A percentile compares a stretch with the other conserved stretches of the same genome.
phyloP scores from a whole-genome alignment of 2,797 vertebrate species.

The Typhlichthys eigenmanni region DNA sequence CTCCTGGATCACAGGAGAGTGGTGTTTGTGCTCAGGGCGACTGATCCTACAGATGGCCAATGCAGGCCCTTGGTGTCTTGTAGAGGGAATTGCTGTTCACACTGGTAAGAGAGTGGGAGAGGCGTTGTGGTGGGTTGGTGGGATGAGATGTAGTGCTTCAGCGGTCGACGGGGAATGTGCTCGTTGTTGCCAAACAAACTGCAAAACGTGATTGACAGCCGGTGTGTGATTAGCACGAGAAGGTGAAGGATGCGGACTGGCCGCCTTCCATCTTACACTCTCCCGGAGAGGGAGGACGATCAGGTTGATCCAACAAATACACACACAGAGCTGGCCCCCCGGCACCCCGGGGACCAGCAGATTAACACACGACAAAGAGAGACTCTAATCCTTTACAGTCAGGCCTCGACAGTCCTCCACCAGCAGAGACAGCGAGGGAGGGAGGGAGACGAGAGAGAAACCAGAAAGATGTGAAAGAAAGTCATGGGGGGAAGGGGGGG shows the following conservation, averaged over 20 bases:
- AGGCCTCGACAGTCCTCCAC: conserved; percentile 52
- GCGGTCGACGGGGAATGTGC: no score
- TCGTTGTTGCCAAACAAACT: no score
- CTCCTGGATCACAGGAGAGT: conserved; percentile 65
- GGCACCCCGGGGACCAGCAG: conserved; percentile 59
- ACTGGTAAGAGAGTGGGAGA: no score
- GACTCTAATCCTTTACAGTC: conserved; percentile 75
- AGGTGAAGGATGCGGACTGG: no score
- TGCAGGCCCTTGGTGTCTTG: neutral
- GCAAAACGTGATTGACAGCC: neutral
- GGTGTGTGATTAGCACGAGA: neutral
- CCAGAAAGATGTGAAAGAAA: conserved; percentile 36
- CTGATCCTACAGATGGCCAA: conserved; percentile 57
- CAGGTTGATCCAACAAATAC: conserved; percentile 15
- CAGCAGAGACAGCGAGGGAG: conserved; percentile 9
- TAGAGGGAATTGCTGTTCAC: no score
- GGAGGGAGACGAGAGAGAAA: conserved; percentile 22
- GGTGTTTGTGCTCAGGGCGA: conserved; percentile 35
- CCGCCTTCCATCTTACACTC: neutral
- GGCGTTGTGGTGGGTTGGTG: no score
- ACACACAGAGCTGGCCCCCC: conserved; percentile 16
- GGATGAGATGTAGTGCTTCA: no score
- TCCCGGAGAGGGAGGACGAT: conserved; percentile 16
- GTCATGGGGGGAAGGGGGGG: conserved; percentile 24
- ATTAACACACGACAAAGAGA: conserved; percentile 81